Evolutionary conservation across 2,113 vertebrate species (phyloP).

Genomic region (Globicephala melas): DNA sequence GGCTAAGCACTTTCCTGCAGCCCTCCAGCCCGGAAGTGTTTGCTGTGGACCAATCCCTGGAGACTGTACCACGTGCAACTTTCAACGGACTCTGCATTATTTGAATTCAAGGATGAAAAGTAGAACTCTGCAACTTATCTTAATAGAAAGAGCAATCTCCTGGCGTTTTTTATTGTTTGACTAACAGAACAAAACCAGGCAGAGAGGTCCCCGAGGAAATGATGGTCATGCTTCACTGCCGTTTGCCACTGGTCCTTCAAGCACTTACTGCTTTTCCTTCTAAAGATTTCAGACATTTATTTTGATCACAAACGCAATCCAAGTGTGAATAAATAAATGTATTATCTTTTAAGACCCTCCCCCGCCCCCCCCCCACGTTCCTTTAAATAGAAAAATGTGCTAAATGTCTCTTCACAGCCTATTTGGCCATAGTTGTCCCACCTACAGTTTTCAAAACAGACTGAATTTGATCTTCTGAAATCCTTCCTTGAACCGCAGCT

Average conservation of each 20-base stretch:
- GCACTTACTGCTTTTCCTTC: constrained; percentile 13
- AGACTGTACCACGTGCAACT: accelerated
- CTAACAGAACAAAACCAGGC: constrained; percentile 39
- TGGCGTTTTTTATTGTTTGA: not conserved
- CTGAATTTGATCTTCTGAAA: not conserved
- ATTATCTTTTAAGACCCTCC: constrained; percentile 39
- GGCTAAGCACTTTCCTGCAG: no score
- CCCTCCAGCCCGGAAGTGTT: no score
- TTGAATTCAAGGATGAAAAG: not conserved
- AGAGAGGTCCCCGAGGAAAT: constrained; percentile 44
- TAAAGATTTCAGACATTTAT: constrained; percentile 62
- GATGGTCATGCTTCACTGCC: not conserved
- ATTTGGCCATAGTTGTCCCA: not conserved
- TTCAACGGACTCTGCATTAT: not conserved
- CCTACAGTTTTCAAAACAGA: not conserved
- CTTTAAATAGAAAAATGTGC: constrained; percentile 60
- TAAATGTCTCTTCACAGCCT: constrained; percentile 56
- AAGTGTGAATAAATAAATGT: constrained; percentile 78
- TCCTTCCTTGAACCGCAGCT: not conserved
- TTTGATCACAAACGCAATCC: constrained; percentile 66
- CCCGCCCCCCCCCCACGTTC: not conserved
- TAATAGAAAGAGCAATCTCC: constrained; percentile 33
- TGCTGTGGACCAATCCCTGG: constrained; percentile 18
- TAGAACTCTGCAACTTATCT: not conserved
- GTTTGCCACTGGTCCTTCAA: constrained; percentile 56